A percentile compares a stretch with the other conserved stretches of the same genome.
phyloP scores from a whole-genome alignment of 2,113 vertebrate genomes.

The Nothocercus nigrocapillus region DNA sequence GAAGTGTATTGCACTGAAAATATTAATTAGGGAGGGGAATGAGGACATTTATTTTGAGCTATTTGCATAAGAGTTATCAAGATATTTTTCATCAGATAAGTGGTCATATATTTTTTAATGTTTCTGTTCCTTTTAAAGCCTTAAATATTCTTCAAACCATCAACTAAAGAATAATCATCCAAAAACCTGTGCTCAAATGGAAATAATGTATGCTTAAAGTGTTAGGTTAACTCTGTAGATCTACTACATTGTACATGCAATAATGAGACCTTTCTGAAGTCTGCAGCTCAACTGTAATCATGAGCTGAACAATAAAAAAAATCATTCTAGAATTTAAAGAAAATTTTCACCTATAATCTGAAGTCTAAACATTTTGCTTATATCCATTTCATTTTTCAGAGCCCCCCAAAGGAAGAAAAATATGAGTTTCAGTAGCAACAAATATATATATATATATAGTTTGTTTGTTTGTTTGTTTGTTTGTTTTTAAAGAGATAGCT shows the following conservation, averaged over 20 bases:
- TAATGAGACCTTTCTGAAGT: background rate
- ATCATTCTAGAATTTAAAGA: background rate
- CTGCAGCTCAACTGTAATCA: background rate
- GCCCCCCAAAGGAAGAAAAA: background rate
- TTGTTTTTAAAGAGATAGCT: background rate
- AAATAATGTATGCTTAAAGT: background rate
- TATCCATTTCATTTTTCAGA: background rate
- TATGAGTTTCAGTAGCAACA: background rate
- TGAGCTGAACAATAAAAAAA: background rate
- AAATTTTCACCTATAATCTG: background rate
- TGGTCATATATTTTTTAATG: background rate
- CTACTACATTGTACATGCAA: background rate
- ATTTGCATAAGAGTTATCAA: background rate
- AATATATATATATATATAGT: background rate
- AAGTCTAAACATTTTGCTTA: background rate
- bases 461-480: background rate
- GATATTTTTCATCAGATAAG: background rate
- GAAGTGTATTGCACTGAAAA: background rate
- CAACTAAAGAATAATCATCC: background rate
- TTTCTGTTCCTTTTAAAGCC: background rate
- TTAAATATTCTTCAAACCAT: background rate
- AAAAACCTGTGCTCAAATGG: background rate
- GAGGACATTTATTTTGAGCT: background rate
- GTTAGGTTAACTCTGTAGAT: background rate
- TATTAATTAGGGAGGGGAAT: fast-evolving